phyloP scores from a whole-genome alignment of 1,140 invertebrate species.

The Pseudachorutes palmiensis region DNA sequence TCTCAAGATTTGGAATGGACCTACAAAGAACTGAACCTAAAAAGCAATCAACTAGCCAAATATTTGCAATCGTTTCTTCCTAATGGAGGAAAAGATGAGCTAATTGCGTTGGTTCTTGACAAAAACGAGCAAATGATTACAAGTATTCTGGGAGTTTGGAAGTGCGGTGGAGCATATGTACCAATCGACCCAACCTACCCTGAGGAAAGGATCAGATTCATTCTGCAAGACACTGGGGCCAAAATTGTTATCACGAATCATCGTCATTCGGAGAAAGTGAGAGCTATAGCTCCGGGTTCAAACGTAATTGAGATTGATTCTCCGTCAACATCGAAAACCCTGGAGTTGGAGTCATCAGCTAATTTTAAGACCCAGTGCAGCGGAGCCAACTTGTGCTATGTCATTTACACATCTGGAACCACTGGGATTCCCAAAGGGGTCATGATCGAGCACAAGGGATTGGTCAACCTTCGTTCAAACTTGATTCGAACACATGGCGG shows the following conservation, averaged over 20 bases:
- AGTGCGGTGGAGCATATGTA: conserved; percentile 6
- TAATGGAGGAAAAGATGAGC: not conserved
- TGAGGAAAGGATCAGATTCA: not conserved
- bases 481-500: not conserved
- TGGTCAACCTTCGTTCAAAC: not conserved
- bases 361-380: not conserved
- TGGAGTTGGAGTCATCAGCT: not conserved
- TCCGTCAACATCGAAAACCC: not conserved
- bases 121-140: not conserved
- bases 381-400: conserved; percentile 52
- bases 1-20: not conserved
- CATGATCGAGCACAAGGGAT: conserved; percentile 5
- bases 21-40: not conserved
- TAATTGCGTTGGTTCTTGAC: not conserved
- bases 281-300: not conserved
- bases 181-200: conserved; percentile 8
- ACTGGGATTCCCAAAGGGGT: conserved; percentile 81
- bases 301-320: not conserved
- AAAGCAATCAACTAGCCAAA: not conserved
- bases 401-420: conserved; percentile 85
- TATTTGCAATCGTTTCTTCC: not conserved
- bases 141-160: not conserved
- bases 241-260: not conserved
- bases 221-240: not conserved
- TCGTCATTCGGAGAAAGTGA: not conserved